Evolutionary conservation across 1,140 invertebrate species (phyloP).

Genomic region (Procambarus clarkii): DNA sequence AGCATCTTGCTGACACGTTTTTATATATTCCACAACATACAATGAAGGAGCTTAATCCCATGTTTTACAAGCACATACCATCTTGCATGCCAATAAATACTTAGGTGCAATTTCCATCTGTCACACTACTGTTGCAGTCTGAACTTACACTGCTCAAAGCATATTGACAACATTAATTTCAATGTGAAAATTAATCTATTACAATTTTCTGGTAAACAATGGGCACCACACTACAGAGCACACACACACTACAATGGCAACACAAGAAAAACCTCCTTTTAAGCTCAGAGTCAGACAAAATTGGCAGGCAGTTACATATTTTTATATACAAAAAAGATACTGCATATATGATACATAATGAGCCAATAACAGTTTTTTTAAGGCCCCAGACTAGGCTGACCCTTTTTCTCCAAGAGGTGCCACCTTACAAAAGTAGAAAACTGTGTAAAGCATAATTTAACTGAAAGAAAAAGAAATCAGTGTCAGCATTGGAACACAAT

Average conservation of each 20-base stretch:
- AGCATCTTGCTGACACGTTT: neutral
- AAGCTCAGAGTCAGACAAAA: neutral
- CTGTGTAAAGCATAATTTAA: neutral
- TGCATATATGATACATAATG: neutral
- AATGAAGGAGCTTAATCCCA: neutral
- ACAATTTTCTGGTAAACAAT: neutral
- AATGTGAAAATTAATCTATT: neutral
- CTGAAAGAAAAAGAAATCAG: neutral
- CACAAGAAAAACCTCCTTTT: neutral
- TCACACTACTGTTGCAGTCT: neutral
- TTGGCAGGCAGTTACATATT: neutral
- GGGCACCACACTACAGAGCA: neutral
- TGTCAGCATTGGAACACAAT: constrained; percentile 12
- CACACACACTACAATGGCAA: neutral
- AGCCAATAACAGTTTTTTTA: neutral
- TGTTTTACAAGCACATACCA: neutral
- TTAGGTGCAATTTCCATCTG: neutral
- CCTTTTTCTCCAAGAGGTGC: neutral
- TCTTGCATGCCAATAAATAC: neutral
- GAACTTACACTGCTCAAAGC: neutral
- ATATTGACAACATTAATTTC: neutral
- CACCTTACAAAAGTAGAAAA: neutral
- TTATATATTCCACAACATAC: neutral
- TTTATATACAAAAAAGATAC: neutral
- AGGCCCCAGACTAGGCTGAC: neutral